Percentiles rank a stretch among this genome's conserved stretches.
Conservation (phyloP, 2,888 invertebrate species). For the Platycheirus rosarum region DNA sequence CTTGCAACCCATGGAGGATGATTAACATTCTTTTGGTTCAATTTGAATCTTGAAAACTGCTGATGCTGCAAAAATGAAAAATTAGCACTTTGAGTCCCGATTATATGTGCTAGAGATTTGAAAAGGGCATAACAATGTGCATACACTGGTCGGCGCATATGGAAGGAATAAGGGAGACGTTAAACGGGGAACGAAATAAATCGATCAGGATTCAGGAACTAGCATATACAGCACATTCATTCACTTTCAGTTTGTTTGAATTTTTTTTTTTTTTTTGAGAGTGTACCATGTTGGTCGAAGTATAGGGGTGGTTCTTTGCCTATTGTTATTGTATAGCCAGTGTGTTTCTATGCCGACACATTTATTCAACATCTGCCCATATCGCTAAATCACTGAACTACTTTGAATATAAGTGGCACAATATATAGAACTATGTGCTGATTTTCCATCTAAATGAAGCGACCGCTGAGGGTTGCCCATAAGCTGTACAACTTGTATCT, state of each 20-base stretch:
- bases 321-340: constrained; percentile 54
- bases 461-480: constrained; percentile 7
- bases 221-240: constrained; percentile 17
- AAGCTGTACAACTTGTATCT: neutral
- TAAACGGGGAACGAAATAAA: constrained; percentile 49
- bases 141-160: constrained; percentile 8
- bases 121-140: constrained; percentile 57
- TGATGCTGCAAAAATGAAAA: constrained; percentile 44
- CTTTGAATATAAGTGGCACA: constrained; percentile 33
- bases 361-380: constrained; percentile 60
- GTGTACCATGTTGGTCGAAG: constrained; percentile 31
- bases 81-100: constrained; percentile 60
- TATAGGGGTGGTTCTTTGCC: constrained; percentile 63
- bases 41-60: constrained; percentile 46
- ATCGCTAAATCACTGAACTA: constrained; percentile 55
- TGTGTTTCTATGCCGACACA: constrained; percentile 69
- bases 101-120: constrained; percentile 39
- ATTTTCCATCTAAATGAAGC: neutral
- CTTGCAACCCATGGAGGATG: constrained; percentile 33
- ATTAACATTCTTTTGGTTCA: constrained; percentile 56
- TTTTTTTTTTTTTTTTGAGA: constrained; percentile 49
- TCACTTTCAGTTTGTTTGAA: constrained; percentile 35
- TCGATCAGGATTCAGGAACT: constrained; percentile 54
- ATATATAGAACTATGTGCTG: constrained; percentile 5
- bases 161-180: constrained; percentile 19